phyloP scores from a whole-genome alignment of 2,797 vertebrate genomes.

The Apodemus agrarius region DNA sequence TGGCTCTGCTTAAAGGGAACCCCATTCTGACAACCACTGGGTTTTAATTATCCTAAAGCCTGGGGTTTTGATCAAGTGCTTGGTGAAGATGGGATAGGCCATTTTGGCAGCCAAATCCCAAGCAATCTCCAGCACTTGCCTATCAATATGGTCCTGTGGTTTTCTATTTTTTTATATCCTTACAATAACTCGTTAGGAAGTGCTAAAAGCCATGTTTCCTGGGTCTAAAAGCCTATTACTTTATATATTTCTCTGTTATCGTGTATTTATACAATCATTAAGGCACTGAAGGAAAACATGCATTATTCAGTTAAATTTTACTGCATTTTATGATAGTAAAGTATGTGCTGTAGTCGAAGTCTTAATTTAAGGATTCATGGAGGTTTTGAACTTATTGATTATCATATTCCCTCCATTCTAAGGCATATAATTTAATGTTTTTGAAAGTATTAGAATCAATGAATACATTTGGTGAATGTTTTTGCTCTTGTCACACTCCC shows the following conservation, averaged over 20 bases:
- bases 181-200: slow-evolving; percentile 27
- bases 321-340: slow-evolving; percentile 66
- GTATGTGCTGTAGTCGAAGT: slow-evolving; percentile 47
- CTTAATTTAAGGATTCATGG: slow-evolving; percentile 77
- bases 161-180: slow-evolving; percentile 27
- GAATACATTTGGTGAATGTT: slow-evolving; percentile 68
- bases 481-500: slow-evolving; percentile 30
- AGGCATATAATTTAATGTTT: slow-evolving; percentile 66
- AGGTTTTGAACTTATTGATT: slow-evolving; percentile 75
- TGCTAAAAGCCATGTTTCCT: slow-evolving; percentile 62
- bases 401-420: slow-evolving; percentile 68
- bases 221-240: slow-evolving; percentile 72
- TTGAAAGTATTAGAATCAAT: slow-evolving; percentile 71
- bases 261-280: slow-evolving; percentile 80
- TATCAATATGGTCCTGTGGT: neutral
- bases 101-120: neutral
- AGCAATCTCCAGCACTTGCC: neutral
- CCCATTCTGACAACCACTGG: neutral
- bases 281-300: slow-evolving; percentile 74
- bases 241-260: slow-evolving; percentile 68
- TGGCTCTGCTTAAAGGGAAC: neutral
- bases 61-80: neutral
- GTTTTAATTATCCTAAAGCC: neutral
- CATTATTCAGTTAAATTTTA: slow-evolving; percentile 81
- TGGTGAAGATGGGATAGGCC: neutral